Percentiles rank a stretch among this genome's conserved stretches.
Evolutionary conservation across 2,113 vertebrate species (phyloP).

Genomic region (Saimiri boliviensis): DNA sequence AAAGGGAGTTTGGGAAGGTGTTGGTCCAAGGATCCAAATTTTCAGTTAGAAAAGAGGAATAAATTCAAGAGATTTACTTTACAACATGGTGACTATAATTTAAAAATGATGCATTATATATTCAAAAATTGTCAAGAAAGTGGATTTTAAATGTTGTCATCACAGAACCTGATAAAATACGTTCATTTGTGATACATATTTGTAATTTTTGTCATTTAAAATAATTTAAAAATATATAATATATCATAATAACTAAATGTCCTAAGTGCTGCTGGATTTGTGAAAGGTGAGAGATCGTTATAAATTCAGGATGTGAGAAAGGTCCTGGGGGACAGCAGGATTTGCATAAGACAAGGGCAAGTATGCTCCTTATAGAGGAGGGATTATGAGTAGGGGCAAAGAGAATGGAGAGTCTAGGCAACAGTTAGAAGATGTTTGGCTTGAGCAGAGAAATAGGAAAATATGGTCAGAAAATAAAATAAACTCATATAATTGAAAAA

Average conservation of each 20-base stretch:
- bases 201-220: not conserved
- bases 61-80: not conserved
- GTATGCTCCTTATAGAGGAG: not conserved
- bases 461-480: not conserved
- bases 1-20: not conserved
- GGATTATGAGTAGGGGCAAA: not conserved
- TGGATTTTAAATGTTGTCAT: not conserved
- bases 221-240: not conserved
- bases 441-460: not conserved
- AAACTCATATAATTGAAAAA: not conserved
- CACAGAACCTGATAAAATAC: not conserved
- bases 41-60: not conserved
- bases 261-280: not conserved
- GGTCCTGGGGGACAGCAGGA: not conserved
- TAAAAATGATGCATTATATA: not conserved
- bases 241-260: not conserved
- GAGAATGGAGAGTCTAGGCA: rapidly evolving
- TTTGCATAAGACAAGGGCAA: not conserved
- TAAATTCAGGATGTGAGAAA: not conserved
- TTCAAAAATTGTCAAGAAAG: not conserved
- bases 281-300: not conserved
- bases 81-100: not conserved
- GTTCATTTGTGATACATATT: too few relatives aligned
- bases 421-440: not conserved
- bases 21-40: not conserved